Percentiles rank a stretch among this genome's conserved stretches.
Conservation (phyloP, 1,140 invertebrate species). For the Caenorhabditis elegans region WBcel235 BX284606.5:3682501-3683000, state of each 20-base stretch:
- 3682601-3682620: conserved; percentile 62
- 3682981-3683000: conserved; percentile 42
- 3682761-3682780: background rate
- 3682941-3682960: conserved; percentile 46
- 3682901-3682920: too few relatives aligned
- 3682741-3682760: background rate
- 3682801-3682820: conserved; percentile 40
- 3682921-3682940: conserved; percentile 30
- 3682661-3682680: conserved; percentile 54
- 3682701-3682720: background rate
- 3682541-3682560: conserved; percentile 45
- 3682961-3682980: conserved; percentile 38
- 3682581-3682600: conserved; percentile 58
- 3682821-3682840: conserved; percentile 49
- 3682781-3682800: background rate
- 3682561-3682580: conserved; percentile 58
- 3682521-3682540: too few relatives aligned
- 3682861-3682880: conserved; percentile 49
- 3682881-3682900: conserved; percentile 54
- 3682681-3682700: background rate
- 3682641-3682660: conserved; percentile 61
- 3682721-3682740: background rate
- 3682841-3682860: conserved; percentile 36
- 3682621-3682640: conserved; percentile 63
- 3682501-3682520: too few relatives aligned